Evolutionary conservation across 2,888 invertebrate species (phyloP), one percentile per base, ranked within the genome.

Genomic region (Rhabditoides inermis): DNA sequence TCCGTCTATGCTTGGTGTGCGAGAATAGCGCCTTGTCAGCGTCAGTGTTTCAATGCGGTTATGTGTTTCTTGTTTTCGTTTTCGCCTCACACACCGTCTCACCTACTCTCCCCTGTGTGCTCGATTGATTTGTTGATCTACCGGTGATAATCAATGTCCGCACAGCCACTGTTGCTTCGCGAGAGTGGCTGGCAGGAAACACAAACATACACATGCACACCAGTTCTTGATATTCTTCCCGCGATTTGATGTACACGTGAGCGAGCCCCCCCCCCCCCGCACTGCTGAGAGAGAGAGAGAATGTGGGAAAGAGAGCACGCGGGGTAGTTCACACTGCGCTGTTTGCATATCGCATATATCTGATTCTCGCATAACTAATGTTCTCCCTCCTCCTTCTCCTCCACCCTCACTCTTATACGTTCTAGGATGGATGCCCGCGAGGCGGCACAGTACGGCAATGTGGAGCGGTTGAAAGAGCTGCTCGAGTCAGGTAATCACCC

Each of bases 381-480:
- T n/a, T n/a, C n/a, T n/a, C n/a, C n/a, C n/a, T n/a, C n/a, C n/a
- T n/a, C n/a, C n/a, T n/a, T n/a, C n/a, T n/a, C n/a, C n/a, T n/a
- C n/a, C n/a, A n/a, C n/a, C n/a, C n/a, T n/a, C n/a, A 28, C 46
- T 36, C 46, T 36, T 26, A 28, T 46, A 28, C 25, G 46, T 25
- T 46, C 26, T 23, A 48, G 18, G 25, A 56, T 65, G 55, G 90
- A 91, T 77, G 90, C 91, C 70, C 88, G 91, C 25, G 88, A 88
- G 81, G 91, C 91, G 10, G 91, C 92, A 25, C 94, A 95, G 84
- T 94, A 91, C 80, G 95, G 95, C 1, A 87, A 89, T 5, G 83
- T 88, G 76, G 84, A 78, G 30, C 67, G 80, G 46, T 78, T 81
- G 52, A 68, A 75, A 65, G 88, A 92, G 78, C 82, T 95, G 28